Conservation (phyloP, 2,888 invertebrate genomes). For the Eristalis arbustorum region DNA sequence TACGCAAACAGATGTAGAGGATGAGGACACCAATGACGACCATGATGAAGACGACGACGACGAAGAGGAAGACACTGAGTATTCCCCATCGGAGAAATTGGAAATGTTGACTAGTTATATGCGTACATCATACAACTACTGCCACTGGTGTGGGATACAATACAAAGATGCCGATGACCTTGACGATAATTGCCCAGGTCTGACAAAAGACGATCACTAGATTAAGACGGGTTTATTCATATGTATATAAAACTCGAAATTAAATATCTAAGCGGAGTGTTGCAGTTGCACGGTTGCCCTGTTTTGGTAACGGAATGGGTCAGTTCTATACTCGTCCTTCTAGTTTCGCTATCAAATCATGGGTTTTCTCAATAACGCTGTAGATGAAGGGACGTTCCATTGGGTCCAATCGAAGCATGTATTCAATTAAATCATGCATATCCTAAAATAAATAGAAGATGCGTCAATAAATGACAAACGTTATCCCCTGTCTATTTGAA, state of each 20-base stretch:
- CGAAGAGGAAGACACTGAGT: slow-evolving; percentile 71
- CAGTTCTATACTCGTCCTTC: slow-evolving; percentile 82
- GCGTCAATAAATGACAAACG: neutral
- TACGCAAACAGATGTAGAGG: slow-evolving; percentile 62
- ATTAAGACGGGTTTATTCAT: slow-evolving; percentile 47
- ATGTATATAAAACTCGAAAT: slow-evolving; percentile 55
- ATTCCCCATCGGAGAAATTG: slow-evolving; percentile 82
- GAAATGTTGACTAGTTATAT: slow-evolving; percentile 84
- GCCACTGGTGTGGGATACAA: slow-evolving; percentile 89
- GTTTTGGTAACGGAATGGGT: slow-evolving; percentile 47
- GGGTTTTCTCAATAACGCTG: slow-evolving; percentile 84
- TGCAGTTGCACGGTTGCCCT: slow-evolving; percentile 35
- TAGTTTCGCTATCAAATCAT: slow-evolving; percentile 82
- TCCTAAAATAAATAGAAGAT: slow-evolving; percentile 81
- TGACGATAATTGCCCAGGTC: slow-evolving; percentile 84
- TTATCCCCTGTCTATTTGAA: neutral
- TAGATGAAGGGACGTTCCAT: slow-evolving; percentile 89
- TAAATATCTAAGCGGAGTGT: slow-evolving; percentile 44
- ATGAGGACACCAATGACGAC: slow-evolving; percentile 75
- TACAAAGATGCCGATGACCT: slow-evolving; percentile 85
- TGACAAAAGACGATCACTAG: slow-evolving; percentile 83
- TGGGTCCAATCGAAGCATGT: slow-evolving; percentile 87
- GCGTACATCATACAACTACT: slow-evolving; percentile 86
- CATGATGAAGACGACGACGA: slow-evolving; percentile 76
- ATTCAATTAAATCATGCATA: slow-evolving; percentile 85